A percentile compares a stretch with the other conserved stretches of the same genome.
Evolutionary conservation across 35 echinoderm and acorn worm genomes (phyloP).

Genomic region (Diadema setosum): DNA sequence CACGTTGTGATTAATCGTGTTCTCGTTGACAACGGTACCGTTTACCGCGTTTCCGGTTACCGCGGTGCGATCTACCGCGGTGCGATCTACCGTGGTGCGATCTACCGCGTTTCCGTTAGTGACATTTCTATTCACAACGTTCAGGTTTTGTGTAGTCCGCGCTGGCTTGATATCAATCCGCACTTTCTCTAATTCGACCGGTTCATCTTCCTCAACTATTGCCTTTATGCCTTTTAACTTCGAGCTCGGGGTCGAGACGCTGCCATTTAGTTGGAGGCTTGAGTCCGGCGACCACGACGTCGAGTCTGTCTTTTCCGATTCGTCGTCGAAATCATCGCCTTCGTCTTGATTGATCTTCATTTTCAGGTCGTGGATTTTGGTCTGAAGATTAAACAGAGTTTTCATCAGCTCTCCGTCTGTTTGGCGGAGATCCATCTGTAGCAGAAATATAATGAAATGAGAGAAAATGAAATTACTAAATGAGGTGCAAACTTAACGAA

Average conservation of each 20-base stretch:
- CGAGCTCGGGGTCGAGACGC: background rate
- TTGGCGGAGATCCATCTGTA: constrained; percentile 3
- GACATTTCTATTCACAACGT: no score
- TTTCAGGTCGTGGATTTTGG: constrained; percentile 4
- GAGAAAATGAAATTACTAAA: background rate
- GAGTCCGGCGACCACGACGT: background rate
- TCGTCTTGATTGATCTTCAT: background rate
- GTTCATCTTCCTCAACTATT: background rate
- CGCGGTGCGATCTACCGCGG: background rate
- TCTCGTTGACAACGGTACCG: background rate
- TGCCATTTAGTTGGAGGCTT: background rate
- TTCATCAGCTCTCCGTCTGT: background rate
- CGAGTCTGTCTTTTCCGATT: background rate
- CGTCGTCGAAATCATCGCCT: background rate
- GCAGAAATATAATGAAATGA: background rate
- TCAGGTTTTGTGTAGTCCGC: background rate
- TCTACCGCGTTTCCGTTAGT: no score
- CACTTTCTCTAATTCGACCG: background rate
- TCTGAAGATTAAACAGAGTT: background rate
- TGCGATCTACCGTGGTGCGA: background rate
- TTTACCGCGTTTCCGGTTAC: background rate
- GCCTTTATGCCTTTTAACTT: background rate
- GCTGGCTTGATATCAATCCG: background rate
- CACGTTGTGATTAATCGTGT: background rate
- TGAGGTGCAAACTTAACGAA: no score